Base-by-base conservation (phyloP, 1,140 invertebrate species). In the Drosophila santomea region DNA sequence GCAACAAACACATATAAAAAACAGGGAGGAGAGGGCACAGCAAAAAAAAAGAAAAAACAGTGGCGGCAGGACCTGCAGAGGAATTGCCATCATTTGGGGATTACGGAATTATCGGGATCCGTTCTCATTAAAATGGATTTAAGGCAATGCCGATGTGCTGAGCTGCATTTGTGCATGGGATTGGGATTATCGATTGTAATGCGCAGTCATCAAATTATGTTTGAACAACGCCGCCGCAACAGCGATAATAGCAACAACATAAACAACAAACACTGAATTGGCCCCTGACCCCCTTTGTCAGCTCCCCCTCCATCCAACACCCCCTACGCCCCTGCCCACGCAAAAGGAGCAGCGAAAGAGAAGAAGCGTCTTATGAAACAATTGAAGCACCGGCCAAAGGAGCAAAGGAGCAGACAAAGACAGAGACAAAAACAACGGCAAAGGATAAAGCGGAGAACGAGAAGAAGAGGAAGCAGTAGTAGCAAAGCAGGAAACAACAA, bases 101-200 rank as follows among this genome's bases (percentile, higher is more conserved):
- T 84, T 80, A 80, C 61, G 80, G 81, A 74, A 80, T 84, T 84
- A 68, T 68, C 61, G 61, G 61, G 64, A 68, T 68, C 64, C 52
- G 66, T 58, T 67, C 56, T 89, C 84, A 88, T 88, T 88, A 88
- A 88, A 88, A 88, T 88, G 83, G 83, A 83, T 88, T 88, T 88
- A 75, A 78, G 83, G 63, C 72, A 83, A 89, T 83, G 84, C 67
- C 83, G 60, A 72, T 59, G 75, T 56, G 72, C 80, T 88, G 60
- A 89, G 84, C 76, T 88, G 83, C 83, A 83, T 89, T 86, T 86
- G 75, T 89, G 83, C 83, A 88, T 63, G 76, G 76, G 80, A 88
- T 89, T 63, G 76, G 76, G 80, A 88, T 89, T 88, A 88, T 88
- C 83, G 83, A 88, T 88, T 88, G 84, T 89, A 88, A 80, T 88